These are phyloP conservation scores for Podabrus alpinus DNA, from an alignment of 2,888 invertebrate species.

Conservation along the genomic window DNA sequence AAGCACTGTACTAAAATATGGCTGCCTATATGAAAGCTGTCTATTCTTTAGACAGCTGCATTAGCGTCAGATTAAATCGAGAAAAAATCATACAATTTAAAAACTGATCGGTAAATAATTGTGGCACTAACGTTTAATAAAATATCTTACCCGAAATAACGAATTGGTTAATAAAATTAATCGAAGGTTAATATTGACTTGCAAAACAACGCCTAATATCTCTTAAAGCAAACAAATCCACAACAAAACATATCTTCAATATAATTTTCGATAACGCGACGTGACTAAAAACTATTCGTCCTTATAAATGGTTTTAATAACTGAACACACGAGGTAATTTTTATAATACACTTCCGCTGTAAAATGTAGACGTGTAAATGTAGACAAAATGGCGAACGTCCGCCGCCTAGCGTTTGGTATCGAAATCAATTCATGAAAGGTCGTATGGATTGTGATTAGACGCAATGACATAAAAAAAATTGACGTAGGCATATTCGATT, in stretches of 20 bases:
- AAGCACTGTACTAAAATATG: too few relatives aligned
- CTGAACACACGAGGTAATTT: background rate
- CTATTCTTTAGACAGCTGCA: too few relatives aligned
- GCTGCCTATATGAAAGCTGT: too few relatives aligned
- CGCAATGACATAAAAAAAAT: background rate
- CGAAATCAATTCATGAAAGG: background rate
- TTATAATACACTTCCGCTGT: background rate
- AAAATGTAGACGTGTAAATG: background rate
- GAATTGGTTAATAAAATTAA: background rate
- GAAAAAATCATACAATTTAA: too few relatives aligned
- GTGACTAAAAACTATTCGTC: background rate
- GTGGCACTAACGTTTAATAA: background rate
- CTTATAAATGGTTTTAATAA: background rate
- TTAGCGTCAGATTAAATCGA: too few relatives aligned
- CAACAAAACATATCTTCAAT: background rate
- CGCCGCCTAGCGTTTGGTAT: background rate
- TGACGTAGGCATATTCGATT: background rate
- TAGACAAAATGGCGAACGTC: background rate
- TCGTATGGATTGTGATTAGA: background rate
- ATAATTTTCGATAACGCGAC: background rate
- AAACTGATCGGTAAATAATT: background rate
- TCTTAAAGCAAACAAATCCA: background rate
- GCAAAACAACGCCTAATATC: background rate
- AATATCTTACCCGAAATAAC: background rate
- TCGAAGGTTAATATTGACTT: background rate